Evolutionary conservation across 1,140 invertebrate genomes (phyloP).

Genomic region (Drosophila kikkawai): DNA sequence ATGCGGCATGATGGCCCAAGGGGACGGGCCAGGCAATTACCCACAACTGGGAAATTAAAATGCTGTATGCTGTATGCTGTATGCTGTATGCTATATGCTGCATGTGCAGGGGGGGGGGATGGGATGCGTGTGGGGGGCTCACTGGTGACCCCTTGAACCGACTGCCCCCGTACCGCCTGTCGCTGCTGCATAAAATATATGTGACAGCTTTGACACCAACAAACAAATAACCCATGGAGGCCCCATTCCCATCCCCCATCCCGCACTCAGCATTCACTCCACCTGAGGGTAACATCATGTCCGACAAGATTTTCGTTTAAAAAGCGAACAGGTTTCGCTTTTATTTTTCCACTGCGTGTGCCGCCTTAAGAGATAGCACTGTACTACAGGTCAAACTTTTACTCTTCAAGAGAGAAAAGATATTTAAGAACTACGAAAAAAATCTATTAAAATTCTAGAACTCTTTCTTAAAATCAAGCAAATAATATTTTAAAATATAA

Average conservation of each 20-base stretch:
- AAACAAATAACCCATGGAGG: constrained; percentile 72
- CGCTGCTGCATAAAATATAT: constrained; percentile 69
- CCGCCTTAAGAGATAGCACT: constrained; percentile 37
- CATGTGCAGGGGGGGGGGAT: constrained; percentile 17
- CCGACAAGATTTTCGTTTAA: constrained; percentile 69
- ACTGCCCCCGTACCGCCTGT: constrained; percentile 22
- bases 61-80: constrained; percentile 13
- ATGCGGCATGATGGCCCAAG: constrained; percentile 80
- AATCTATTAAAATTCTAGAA: not conserved
- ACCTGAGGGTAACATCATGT: constrained; percentile 61
- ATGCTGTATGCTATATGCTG: not conserved
- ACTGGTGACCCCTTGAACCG: constrained; percentile 67
- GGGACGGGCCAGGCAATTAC: constrained; percentile 76
- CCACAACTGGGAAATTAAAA: constrained; percentile 64
- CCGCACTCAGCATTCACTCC: constrained; percentile 3
- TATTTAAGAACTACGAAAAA: not conserved
- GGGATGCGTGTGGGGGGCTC: constrained; percentile 24
- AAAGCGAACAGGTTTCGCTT: constrained; percentile 75
- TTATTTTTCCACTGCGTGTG: constrained; percentile 41
- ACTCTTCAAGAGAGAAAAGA: not conserved
- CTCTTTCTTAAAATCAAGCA: not conserved
- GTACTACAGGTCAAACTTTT: constrained; percentile 21
- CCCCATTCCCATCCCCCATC: constrained; percentile 10
- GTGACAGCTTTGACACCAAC: constrained; percentile 81
- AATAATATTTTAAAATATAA: constrained; percentile 1